These are phyloP conservation scores for Chiroxiphia lanceolata DNA, from an alignment of 2,797 vertebrate species.

Conservation along the genomic window DNA sequence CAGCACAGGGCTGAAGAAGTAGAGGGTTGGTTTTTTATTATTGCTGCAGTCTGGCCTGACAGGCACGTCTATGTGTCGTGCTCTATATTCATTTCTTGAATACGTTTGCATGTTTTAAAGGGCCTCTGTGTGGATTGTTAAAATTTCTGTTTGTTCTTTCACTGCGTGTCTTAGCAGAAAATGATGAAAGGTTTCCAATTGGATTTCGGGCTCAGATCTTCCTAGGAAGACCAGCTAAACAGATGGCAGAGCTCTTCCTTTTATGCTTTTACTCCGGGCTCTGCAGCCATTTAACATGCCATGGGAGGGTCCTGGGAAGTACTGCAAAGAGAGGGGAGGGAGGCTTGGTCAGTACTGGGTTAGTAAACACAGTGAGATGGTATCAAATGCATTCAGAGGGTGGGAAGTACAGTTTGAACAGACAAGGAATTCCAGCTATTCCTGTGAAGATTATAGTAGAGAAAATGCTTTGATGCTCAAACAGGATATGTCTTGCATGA, in stretches of 20 bases:
- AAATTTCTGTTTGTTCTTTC: neutral
- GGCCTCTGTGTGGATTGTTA: neutral
- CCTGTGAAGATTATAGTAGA: neutral
- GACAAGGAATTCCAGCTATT: constrained; percentile 14
- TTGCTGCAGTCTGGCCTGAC: neutral
- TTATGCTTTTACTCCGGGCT: neutral
- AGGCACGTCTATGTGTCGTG: neutral
- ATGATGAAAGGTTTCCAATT: neutral
- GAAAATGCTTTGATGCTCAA: neutral
- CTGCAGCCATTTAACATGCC: neutral
- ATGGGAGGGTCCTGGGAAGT: neutral
- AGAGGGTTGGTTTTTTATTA: neutral
- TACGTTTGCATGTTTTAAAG: neutral
- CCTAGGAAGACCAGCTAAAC: neutral
- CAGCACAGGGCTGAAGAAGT: neutral
- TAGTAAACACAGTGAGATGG: neutral
- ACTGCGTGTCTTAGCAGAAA: neutral
- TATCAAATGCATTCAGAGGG: neutral
- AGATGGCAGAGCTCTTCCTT: neutral
- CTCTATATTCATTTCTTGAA: neutral
- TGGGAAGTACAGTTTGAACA: neutral
- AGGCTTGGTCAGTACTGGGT: neutral
- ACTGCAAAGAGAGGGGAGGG: neutral
- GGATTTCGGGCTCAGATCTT: neutral
- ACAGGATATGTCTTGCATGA: neutral